Evolutionary conservation across 92 coral and sea anemone genomes (phyloP).

Genomic region (Heliopora coerulea): DNA sequence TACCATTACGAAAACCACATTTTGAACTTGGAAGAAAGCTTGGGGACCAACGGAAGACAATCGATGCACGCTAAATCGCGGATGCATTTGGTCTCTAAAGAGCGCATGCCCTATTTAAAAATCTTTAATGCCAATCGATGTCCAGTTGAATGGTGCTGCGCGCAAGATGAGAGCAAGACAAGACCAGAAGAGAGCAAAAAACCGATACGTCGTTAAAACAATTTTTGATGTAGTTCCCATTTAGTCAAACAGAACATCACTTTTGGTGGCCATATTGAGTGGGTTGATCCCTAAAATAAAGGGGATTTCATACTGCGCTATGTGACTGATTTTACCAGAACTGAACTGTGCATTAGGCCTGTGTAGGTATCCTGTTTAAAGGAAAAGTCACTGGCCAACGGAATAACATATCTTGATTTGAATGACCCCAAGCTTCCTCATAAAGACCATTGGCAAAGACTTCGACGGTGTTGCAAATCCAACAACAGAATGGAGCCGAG

Average conservation of each 20-base stretch:
- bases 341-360: conserved; percentile 36
- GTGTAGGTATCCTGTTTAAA: conserved; percentile 23
- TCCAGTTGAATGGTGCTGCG: conserved; percentile 7
- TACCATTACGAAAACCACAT: conserved; percentile 20
- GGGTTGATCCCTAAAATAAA: conserved; percentile 21
- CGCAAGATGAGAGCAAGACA: conserved; percentile 4
- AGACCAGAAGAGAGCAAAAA: conserved; percentile 41
- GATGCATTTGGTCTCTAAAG: conserved; percentile 8
- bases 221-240: conserved; percentile 45
- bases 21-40: conserved; percentile 21
- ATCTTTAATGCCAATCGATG: conserved; percentile 13
- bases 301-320: conserved; percentile 43
- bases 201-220: conserved; percentile 37
- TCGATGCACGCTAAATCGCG: conserved; percentile 24
- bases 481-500: conserved; percentile 29
- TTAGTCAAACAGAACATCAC: conserved; percentile 46
- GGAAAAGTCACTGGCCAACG: conserved; percentile 13
- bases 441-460: conserved; percentile 23
- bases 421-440: conserved; percentile 11
- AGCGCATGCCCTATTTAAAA: conserved; percentile 24
- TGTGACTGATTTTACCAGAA: conserved; percentile 16
- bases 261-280: conserved; percentile 47
- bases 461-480: conserved; percentile 36
- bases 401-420: conserved; percentile 8
- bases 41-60: conserved; percentile 17